phyloP scores from a whole-genome alignment of 2,113 vertebrate species.

The Chaenogobius annularis region DNA sequence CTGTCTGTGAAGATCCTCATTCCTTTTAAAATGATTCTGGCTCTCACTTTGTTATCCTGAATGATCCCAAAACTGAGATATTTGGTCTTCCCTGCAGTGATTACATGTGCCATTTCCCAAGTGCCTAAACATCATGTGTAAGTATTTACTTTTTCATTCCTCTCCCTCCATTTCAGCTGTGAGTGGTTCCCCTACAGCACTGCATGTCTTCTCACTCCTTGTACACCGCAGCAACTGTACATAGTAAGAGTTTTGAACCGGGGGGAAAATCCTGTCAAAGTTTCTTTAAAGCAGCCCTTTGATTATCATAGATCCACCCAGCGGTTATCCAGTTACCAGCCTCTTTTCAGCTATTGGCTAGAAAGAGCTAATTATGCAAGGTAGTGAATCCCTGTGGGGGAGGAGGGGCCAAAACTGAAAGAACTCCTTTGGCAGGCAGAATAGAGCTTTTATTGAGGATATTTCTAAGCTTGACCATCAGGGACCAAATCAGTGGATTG shows the following conservation, averaged over 20 bases:
- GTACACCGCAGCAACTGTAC: constrained; percentile 33
- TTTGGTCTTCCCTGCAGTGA: constrained; percentile 26
- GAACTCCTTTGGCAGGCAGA: constrained; percentile 83
- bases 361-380: constrained; percentile 79
- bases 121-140: constrained; percentile 14
- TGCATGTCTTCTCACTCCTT: constrained; percentile 33
- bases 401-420: constrained; percentile 80
- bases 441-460: constrained; percentile 87
- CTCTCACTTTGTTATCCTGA: constrained; percentile 22
- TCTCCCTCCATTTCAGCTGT: background rate
- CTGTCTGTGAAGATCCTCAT: constrained; percentile 29
- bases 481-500: constrained; percentile 82
- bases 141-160: constrained; percentile 5
- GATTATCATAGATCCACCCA: constrained; percentile 82
- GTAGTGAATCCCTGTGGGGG: constrained; percentile 80
- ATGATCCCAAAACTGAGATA: constrained; percentile 16
- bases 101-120: constrained; percentile 20
- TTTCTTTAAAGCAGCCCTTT: constrained; percentile 79
- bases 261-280: constrained; percentile 69
- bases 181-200: constrained; percentile 5
- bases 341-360: constrained; percentile 73
- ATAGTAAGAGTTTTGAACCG: constrained; percentile 47
- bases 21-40: constrained; percentile 26
- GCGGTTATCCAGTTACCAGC: constrained; percentile 79
- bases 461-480: constrained; percentile 83